Base-by-base conservation (phyloP, 2,888 invertebrate genomes). In the Drosophila demipolita region DNA sequence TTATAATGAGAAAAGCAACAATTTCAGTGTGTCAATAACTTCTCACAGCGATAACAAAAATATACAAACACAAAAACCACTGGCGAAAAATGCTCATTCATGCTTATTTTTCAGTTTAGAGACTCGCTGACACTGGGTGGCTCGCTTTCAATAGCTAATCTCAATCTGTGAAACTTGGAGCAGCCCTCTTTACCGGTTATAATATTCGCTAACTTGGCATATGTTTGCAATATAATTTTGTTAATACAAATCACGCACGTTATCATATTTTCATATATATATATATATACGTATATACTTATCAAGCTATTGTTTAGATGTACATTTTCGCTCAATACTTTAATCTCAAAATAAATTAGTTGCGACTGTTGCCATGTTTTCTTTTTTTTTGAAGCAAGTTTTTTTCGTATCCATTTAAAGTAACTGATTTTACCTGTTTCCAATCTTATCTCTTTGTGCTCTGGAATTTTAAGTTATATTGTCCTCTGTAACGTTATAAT, bases 101-200 rank as follows among this genome's bases (percentile, higher is more conserved):
- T 83, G 85, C 78, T 80, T 85, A 85, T 36, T 67, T 15, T 68
- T 71, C 35, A 23, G 54, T 66, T 61, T 78, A 70, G 45, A 49
- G 23, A 52, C 29, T 67, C 42, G 54, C 35, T 35, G 9, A 45
- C 26, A 33, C 32, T n/a, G 23, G 26, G 2, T 35, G 17, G 5
- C 20, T 5, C 2, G 8, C 9, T 17, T 9, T 11, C 45, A 15
- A 45, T 23, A 23, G 8, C 15, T 45, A 45, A 45, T 55, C n/a
- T 38, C 12, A 12, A 23, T 54, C 9, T 49, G 11, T 11, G 15
- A 54, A 5, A 35, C 29, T 33, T n/a, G 1, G 8, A 53, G 58
- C 40, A 49, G 55, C 53, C 57, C 60, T 67, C 35, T 55, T 20
- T 33, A 50, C 33, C 32, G 20, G 23, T 23, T 52, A 36, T 17